Conservation (phyloP, 2,888 invertebrate species). For the Exephanes ischioxanthus region DNA sequence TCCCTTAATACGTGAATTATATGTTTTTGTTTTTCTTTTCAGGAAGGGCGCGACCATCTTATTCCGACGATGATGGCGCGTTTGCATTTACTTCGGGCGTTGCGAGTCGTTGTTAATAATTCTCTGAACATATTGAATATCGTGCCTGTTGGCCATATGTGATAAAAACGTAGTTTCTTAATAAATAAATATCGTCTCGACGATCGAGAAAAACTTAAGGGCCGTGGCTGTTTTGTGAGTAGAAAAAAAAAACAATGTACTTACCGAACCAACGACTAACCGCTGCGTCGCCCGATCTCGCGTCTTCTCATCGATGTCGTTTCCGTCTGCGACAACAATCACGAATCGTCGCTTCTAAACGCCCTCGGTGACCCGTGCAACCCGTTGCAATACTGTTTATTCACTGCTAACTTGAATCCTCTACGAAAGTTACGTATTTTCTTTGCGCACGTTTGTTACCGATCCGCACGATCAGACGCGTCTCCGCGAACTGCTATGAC, state of each 20-base stretch:
- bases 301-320: neutral
- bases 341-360: neutral
- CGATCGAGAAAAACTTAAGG: neutral
- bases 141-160: constrained; percentile 86
- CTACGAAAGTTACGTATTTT: neutral
- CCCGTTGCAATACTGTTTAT: neutral
- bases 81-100: constrained; percentile 89
- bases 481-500: neutral
- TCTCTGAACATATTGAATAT: constrained; percentile 89
- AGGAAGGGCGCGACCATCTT: constrained; percentile 90
- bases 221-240: neutral
- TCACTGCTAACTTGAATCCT: neutral
- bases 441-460: neutral
- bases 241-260: neutral
- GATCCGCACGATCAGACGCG: neutral
- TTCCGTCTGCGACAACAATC: neutral
- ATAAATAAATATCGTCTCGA: constrained; percentile 11
- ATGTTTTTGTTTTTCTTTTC: constrained; percentile 79
- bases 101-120: constrained; percentile 89
- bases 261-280: neutral
- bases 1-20: constrained; percentile 41
- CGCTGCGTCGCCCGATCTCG: neutral
- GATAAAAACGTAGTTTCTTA: constrained; percentile 22
- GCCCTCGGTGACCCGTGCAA: neutral
- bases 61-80: constrained; percentile 89